phyloP scores from a whole-genome alignment of 2,797 vertebrate genomes.

The Xyrichtys novacula region DNA sequence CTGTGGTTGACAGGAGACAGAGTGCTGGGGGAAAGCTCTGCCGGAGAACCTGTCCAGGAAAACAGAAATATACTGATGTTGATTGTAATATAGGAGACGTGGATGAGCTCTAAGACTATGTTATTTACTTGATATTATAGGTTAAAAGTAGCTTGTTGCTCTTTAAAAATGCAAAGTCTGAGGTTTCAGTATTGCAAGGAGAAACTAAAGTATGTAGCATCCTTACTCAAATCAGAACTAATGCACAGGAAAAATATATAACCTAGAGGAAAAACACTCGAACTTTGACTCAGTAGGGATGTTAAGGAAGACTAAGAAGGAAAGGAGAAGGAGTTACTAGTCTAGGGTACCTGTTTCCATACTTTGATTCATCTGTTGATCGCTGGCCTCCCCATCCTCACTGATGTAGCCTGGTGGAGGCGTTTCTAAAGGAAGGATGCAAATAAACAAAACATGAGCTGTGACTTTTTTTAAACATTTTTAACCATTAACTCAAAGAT shows the following conservation, averaged over 20 bases:
- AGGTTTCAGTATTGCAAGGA: too few relatives aligned
- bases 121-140: too few relatives aligned
- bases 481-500: too few relatives aligned
- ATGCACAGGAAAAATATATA: too few relatives aligned
- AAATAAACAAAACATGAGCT: neutral
- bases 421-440: slow-evolving; percentile 85
- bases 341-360: slow-evolving; percentile 96
- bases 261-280: neutral
- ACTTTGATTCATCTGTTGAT: slow-evolving; percentile 99
- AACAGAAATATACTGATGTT: slow-evolving; percentile 21
- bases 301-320: neutral
- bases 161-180: too few relatives aligned
- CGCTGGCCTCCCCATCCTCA: slow-evolving; percentile 99
- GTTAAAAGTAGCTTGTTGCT: too few relatives aligned
- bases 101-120: slow-evolving; percentile 6
- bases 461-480: neutral
- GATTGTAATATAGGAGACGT: neutral
- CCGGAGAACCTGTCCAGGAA: slow-evolving; percentile 91
- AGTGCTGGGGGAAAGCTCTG: slow-evolving; percentile 96
- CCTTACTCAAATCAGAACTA: too few relatives aligned
- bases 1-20: slow-evolving; percentile 98
- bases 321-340: slow-evolving; percentile 18
- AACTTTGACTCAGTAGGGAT: slow-evolving; percentile 1
- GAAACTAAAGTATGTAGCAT: too few relatives aligned
- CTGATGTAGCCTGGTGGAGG: slow-evolving; percentile 99